Base-by-base conservation (phyloP, 1,140 invertebrate species). In the Popillia japonica region DNA sequence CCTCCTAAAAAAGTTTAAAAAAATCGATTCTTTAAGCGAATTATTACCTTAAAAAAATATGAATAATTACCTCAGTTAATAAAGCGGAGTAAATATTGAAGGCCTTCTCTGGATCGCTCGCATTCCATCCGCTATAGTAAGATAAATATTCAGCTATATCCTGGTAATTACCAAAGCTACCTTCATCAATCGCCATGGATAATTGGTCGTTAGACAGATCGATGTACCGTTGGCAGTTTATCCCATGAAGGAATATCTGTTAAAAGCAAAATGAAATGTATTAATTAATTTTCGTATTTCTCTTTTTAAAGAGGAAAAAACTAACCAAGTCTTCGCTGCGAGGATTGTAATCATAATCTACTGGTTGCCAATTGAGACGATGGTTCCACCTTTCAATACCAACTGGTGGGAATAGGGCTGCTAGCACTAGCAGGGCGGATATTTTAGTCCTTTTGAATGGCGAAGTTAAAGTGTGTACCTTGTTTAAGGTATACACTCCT, bases 361-460 rank as follows among this genome's bases (percentile, higher is more conserved):
- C 85, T 1, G 87, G 87, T 74, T 87, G 87, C 87, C 87, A 88
- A 11, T 83, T 78, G 0, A 88, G 23, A 6, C 34, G n/a, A 0
- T 73, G 6, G 48, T 83, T 79, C 87, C 86, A 88, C 20, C 40
- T 80, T 81, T 87, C 72, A 34, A 23, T n/a, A 3, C 17, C 40
- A 3, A 20, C 6, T 6, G 87, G 87, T 6, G 86, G 86, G 82
- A 83, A 88, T 2, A 88, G 72, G 9, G 83, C 79, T 0, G 86
- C 83, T 0, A 87, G 80, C 8, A 88, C 86, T 6, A 88, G 80
- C 76, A 86, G 82, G 0, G 85, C 78, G 0, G 85, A 85, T 81
- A 91, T 90, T 77, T 92, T 86, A 22, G 92, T 90, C 42, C 92
- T 80, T 34, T 90, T 86, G n/a, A 87, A 88, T 78, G 90, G 88